Percentiles rank a stretch among this genome's conserved stretches.
phyloP scores from a whole-genome alignment of 1,140 invertebrate genomes.

The Globodera rostochiensis region DNA sequence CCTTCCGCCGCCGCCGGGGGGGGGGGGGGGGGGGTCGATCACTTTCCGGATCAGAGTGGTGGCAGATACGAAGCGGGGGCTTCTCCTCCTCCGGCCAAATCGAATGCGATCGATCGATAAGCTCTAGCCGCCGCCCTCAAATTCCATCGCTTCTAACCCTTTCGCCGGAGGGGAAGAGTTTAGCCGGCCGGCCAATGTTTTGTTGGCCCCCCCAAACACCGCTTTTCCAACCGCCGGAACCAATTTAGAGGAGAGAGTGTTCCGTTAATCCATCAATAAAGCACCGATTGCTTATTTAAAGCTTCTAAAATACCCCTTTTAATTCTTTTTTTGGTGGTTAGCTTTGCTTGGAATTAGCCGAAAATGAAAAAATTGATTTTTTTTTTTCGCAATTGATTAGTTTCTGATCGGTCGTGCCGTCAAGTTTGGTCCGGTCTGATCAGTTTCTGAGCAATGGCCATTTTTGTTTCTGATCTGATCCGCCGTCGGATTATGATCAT shows the following conservation, averaged over 20 bases:
- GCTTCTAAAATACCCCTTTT: no score
- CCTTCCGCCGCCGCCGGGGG: neutral
- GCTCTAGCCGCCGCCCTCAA: neutral
- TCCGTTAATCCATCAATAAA: neutral
- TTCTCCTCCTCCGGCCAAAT: neutral
- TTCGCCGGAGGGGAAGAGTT: neutral
- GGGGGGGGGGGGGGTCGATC: no score
- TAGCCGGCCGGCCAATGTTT: neutral
- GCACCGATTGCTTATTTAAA: neutral
- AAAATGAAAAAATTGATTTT: no score
- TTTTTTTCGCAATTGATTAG: neutral
- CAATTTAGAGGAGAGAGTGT: neutral
- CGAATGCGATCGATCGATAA: neutral
- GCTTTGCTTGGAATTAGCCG: no score
- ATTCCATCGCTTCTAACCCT: neutral
- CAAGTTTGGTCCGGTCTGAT: no score
- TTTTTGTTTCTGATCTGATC: no score
- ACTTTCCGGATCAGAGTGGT: no score
- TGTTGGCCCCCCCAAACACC: neutral
- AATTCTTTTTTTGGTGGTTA: no score
- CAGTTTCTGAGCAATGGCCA: no score
- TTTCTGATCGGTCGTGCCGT: neutral
- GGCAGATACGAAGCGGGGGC: no score
- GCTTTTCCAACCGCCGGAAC: neutral
- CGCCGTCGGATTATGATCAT: no score